phyloP scores from a whole-genome alignment of 2,888 invertebrate species.

The Drosophila merina region DNA sequence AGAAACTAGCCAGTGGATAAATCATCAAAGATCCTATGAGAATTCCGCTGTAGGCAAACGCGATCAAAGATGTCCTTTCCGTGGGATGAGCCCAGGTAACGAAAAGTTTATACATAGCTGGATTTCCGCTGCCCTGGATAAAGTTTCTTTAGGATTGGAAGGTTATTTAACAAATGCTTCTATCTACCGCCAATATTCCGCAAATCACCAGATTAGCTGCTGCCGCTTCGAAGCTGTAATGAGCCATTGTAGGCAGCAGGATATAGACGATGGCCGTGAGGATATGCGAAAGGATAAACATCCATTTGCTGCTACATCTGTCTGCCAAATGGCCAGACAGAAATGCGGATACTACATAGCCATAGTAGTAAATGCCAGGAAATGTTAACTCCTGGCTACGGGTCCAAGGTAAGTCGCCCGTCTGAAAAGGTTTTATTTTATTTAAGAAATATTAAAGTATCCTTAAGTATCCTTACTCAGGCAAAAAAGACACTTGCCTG shows the following conservation, averaged over 20 bases:
- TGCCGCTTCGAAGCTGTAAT: constrained; percentile 81
- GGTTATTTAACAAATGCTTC: not conserved
- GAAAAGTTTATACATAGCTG: constrained; percentile 82
- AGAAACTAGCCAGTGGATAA: constrained; percentile 85
- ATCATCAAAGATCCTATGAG: constrained; percentile 84
- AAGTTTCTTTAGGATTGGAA: not conserved
- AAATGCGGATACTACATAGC: constrained; percentile 83
- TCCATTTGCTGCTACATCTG: constrained; percentile 83
- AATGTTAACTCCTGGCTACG: constrained; percentile 85
- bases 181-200: constrained; percentile 84
- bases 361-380: constrained; percentile 86
- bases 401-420: constrained; percentile 85
- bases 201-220: constrained; percentile 83
- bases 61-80: constrained; percentile 83
- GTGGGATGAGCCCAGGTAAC: constrained; percentile 83
- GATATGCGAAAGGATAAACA: constrained; percentile 81
- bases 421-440: constrained; percentile 35
- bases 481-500: constrained; percentile 35
- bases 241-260: constrained; percentile 84
- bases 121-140: constrained; percentile 81
- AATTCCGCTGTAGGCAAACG: constrained; percentile 84
- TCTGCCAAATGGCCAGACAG: constrained; percentile 83
- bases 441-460: too few relatives aligned
- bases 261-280: constrained; percentile 83
- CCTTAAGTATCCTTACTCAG: too few relatives aligned